A percentile compares a stretch with the other conserved stretches of the same genome.
Conservation (phyloP, 2,888 invertebrate species). For the Drosophila mercatorum region DNA sequence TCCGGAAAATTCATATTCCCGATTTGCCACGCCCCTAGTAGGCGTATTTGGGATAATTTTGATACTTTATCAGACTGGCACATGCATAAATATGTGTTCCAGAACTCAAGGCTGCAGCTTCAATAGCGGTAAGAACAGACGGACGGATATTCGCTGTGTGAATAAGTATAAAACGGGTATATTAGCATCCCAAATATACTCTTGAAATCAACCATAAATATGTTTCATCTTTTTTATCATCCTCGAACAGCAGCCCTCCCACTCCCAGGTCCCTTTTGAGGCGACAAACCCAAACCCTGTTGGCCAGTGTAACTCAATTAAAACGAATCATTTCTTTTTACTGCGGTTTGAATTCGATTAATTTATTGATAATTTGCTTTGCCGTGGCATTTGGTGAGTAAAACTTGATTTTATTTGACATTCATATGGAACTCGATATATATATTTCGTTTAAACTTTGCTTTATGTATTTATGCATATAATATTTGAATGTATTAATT, state of each 20-base stretch:
- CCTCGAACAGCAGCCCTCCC: background rate
- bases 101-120: no score
- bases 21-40: no score
- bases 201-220: no score
- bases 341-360: slow-evolving; percentile 9
- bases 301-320: background rate
- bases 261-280: no score
- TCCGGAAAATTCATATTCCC: no score
- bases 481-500: slow-evolving; percentile 13
- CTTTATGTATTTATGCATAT: slow-evolving; percentile 1
- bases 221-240: no score
- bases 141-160: no score
- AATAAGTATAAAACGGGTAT: no score
- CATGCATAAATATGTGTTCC: no score
- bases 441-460: slow-evolving; percentile 1
- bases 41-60: no score
- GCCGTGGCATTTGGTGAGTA: slow-evolving; percentile 3
- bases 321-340: background rate
- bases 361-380: slow-evolving; percentile 24
- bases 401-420: slow-evolving; percentile 23
- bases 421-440: slow-evolving; percentile 20
- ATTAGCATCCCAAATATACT: background rate
- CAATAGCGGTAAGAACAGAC: no score
- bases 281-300: background rate
- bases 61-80: no score